Evolutionary conservation across 2,113 vertebrate genomes (phyloP), one percentile per base, ranked within the genome.

Genomic region (Pelecanoides urinatrix): DNA sequence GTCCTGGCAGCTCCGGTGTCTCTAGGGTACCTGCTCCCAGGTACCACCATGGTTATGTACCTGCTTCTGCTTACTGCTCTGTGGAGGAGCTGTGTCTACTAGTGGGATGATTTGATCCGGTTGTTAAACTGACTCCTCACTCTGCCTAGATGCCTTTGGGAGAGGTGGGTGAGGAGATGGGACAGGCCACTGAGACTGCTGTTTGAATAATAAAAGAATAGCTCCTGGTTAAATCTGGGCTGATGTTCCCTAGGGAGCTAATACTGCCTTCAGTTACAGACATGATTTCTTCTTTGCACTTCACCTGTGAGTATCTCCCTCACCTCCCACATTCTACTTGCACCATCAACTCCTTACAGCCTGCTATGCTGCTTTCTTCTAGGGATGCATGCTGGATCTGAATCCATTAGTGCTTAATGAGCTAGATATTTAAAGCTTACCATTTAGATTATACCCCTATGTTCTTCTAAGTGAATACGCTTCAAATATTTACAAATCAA

Each of bases 401-500:
- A 83, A 61, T n/a, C 36, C 27, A 49, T 76, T 88, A 86, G 44
- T 70, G 27, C 53, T 79, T 93, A 88, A 90, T 68, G 75, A 68
- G 75, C 26, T 53, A 49, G 18, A 13, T 76, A 56, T 86, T 90
- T 88, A 80, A 92, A 90, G 9, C 47, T 67, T 85, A 42, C 20
- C 23, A 38, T 63, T 71, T 82, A 76, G 66, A 34, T 93, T 93
- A 49, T 62, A 68, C 45, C 23, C 49, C 53, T 76, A 1, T 0
- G 0, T 82, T 90, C 44, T 52, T 86, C 53, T 78, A 85, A 85
- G 55, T 65, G 38, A 78, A 56, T 72, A 7, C 3, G 13, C 25
- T 70, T 92, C 25, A 76, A 74, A 70, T 91, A 95, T 89, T 94
- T 86, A 62, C 72, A 91, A 55, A 86, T 83, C 11, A 77, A 59